Percentiles rank a stretch among this genome's conserved stretches.
These are phyloP conservation scores for Polypterus bichir DNA, from an alignment of 2,113 vertebrate genomes.

Conservation along the genomic window DNA sequence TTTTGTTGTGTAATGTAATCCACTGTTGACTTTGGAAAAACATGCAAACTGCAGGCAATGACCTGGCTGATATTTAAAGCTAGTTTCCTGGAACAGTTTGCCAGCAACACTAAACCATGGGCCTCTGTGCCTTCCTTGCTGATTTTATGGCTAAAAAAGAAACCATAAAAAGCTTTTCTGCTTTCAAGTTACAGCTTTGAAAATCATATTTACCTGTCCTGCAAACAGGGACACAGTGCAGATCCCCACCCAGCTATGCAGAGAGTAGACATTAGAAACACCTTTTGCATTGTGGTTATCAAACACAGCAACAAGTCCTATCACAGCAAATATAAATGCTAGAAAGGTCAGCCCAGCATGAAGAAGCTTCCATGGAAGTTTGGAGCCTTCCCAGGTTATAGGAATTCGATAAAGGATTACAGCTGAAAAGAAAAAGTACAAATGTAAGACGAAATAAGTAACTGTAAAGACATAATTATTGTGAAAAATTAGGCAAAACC, in stretches of 20 bases:
- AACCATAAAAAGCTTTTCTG: too few relatives aligned
- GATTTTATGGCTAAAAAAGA: too few relatives aligned
- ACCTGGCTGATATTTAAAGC: too few relatives aligned
- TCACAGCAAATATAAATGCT: conserved; percentile 43
- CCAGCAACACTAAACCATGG: too few relatives aligned
- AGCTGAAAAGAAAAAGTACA: conserved; percentile 36
- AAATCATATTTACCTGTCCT: conserved; percentile 54
- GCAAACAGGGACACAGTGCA: conserved; percentile 58
- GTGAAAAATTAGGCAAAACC: background rate
- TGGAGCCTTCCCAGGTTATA: conserved; percentile 55
- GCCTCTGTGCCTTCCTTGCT: too few relatives aligned
- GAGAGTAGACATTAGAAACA: conserved; percentile 65
- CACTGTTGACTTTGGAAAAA: too few relatives aligned
- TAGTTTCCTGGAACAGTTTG: too few relatives aligned
- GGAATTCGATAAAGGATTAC: conserved; percentile 76
- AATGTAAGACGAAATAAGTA: background rate
- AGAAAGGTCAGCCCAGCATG: conserved; percentile 53
- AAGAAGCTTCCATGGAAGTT: conserved; percentile 74
- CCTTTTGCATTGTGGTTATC: conserved; percentile 38
- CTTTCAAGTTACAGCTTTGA: too few relatives aligned
- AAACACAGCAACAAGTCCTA: conserved; percentile 76
- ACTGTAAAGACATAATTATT: too few relatives aligned
- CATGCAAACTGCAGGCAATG: too few relatives aligned
- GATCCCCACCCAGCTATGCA: conserved; percentile 91
- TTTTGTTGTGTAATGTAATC: too few relatives aligned